phyloP scores from a whole-genome alignment of 2,797 vertebrate genomes.

The Calcarius lapponicus region DNA sequence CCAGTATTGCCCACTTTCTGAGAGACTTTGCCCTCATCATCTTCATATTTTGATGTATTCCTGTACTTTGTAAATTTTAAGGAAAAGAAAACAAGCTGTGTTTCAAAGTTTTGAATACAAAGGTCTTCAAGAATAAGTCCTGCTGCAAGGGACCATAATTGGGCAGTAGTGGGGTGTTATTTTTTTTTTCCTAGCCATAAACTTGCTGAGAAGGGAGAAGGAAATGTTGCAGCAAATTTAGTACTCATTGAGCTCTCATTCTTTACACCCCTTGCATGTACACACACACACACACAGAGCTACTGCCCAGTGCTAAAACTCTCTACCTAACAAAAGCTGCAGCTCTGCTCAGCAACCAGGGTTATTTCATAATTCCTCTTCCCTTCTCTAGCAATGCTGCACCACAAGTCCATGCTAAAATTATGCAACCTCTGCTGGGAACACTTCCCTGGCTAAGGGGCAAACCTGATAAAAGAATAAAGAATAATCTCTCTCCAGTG shows the following conservation, averaged over 20 bases:
- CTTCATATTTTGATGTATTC: background rate
- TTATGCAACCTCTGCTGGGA: fast-evolving
- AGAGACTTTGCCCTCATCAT: background rate
- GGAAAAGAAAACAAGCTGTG: no score
- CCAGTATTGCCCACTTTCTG: background rate
- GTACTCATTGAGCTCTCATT: background rate
- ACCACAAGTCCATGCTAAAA: background rate
- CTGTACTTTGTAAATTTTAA: background rate
- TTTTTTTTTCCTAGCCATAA: background rate
- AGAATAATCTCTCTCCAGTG: background rate
- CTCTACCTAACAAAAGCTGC: background rate
- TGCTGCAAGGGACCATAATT: background rate
- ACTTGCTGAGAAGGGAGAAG: background rate
- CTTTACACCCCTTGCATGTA: background rate
- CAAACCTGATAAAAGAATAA: background rate
- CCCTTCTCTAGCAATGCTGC: background rate
- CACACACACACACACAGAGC: background rate
- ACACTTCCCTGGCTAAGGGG: background rate
- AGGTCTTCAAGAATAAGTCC: background rate
- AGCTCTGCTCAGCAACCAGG: background rate
- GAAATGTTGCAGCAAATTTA: background rate
- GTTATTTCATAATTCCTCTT: background rate
- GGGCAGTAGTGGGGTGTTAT: background rate
- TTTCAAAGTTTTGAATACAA: background rate
- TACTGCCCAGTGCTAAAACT: background rate